Conservation (phyloP, 2,113 vertebrate genomes). For the Apistogramma diplotaenia region DNA sequence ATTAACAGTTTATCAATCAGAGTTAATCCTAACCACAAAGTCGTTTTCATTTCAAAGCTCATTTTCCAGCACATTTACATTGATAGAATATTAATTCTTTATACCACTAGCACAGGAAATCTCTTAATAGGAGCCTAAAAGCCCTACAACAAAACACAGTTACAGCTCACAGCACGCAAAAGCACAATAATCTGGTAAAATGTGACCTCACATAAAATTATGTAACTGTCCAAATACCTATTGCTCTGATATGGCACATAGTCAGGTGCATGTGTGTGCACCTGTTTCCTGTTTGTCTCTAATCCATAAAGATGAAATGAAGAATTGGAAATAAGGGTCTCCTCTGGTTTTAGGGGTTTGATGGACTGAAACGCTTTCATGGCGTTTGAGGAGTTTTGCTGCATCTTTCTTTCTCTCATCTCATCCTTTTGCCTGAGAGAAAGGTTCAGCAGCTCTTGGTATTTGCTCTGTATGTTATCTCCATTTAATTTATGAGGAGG, state of each 20-base stretch:
- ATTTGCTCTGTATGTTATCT: background rate
- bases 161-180: too few species aligned
- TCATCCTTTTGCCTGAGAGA: background rate
- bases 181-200: too few species aligned
- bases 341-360: background rate
- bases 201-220: too few species aligned
- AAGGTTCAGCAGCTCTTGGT: background rate
- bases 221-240: background rate
- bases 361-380: background rate
- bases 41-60: too few species aligned
- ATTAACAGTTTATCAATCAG: too few species aligned
- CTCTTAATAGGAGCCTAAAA: too few species aligned
- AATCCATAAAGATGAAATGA: background rate
- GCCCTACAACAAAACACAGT: too few species aligned
- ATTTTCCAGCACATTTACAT: too few species aligned
- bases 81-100: too few species aligned
- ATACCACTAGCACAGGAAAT: too few species aligned
- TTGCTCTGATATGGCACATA: too few species aligned
- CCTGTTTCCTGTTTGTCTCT: background rate
- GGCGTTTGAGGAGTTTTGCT: background rate
- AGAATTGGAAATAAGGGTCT: background rate
- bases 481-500: background rate
- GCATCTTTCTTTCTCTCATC: background rate
- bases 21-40: too few species aligned
- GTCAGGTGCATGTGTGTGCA: background rate